These are phyloP conservation scores for Bradypodion pumilum DNA, from an alignment of 2,797 vertebrate species.

Conservation along the genomic window DNA sequence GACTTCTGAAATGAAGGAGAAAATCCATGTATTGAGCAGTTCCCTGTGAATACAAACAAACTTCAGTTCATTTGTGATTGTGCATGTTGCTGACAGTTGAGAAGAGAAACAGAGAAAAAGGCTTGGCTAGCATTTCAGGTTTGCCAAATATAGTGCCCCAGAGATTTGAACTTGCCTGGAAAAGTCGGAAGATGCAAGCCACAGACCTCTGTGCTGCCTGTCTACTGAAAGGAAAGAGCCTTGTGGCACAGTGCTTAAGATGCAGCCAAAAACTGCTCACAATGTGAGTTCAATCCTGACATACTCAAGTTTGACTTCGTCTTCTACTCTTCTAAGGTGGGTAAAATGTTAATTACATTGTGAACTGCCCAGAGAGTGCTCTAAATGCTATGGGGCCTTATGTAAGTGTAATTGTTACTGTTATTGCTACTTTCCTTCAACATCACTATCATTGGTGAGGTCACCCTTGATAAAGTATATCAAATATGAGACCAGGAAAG, in stretches of 20 bases:
- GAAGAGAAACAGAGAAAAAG: too few relatives aligned
- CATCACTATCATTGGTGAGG: neutral
- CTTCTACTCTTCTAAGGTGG: too few relatives aligned
- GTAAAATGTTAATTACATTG: too few relatives aligned
- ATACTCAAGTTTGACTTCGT: too few relatives aligned
- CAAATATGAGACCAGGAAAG: neutral
- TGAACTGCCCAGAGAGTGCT: too few relatives aligned
- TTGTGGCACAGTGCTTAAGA: too few relatives aligned
- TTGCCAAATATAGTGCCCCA: neutral
- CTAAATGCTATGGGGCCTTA: too few relatives aligned
- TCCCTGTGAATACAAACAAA: neutral
- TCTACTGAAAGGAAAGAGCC: neutral
- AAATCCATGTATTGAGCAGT: neutral
- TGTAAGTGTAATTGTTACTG: too few relatives aligned
- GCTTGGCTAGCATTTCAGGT: neutral
- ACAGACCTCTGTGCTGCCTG: neutral
- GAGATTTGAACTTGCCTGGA: neutral
- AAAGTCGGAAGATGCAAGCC: neutral
- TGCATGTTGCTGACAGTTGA: neutral
- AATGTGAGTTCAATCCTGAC: too few relatives aligned
- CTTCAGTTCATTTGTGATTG: neutral
- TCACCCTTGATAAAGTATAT: neutral
- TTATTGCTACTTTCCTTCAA: neutral
- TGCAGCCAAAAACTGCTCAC: too few relatives aligned
- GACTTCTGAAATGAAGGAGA: neutral